A percentile compares a stretch with the other conserved stretches of the same genome.
These are phyloP conservation scores for Drosophila peninsularis DNA, from an alignment of 2,888 invertebrate species.

Conservation along the genomic window DNA sequence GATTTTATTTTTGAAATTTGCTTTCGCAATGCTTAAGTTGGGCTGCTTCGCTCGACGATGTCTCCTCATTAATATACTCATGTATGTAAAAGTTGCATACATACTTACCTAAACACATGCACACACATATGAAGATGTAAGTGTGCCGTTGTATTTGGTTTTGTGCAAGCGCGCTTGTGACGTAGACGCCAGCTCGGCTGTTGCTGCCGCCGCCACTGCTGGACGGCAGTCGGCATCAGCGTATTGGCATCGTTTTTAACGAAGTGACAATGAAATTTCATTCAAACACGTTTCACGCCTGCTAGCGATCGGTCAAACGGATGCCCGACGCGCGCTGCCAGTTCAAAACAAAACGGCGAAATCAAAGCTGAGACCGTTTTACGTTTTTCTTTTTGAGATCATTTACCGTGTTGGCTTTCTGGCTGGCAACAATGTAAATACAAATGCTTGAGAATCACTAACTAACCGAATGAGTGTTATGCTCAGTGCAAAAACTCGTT, in stretches of 20 bases:
- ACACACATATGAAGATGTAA: background rate
- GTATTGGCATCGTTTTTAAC: constrained; percentile 53
- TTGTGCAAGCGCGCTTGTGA: constrained; percentile 63
- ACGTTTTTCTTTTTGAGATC: constrained; percentile 23
- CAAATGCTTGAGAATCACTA: constrained; percentile 8
- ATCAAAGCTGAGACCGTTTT: constrained; percentile 36
- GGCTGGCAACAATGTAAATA: constrained; percentile 44
- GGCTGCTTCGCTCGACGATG: constrained; percentile 54
- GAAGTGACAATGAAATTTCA: constrained; percentile 73
- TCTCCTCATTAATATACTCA: constrained; percentile 73
- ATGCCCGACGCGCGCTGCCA: constrained; percentile 33
- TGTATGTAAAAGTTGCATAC: constrained; percentile 30
- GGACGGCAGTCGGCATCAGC: constrained; percentile 34
- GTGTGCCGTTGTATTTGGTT: constrained; percentile 23
- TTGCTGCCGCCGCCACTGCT: constrained; percentile 30
- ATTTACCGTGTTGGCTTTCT: constrained; percentile 18
- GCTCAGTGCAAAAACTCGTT: constrained; percentile 22
- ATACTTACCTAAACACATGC: constrained; percentile 9
- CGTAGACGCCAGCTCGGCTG: constrained; percentile 57
- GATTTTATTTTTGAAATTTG: constrained; percentile 69
- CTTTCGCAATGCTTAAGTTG: constrained; percentile 70
- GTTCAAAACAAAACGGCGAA: constrained; percentile 39
- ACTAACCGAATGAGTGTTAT: constrained; percentile 31
- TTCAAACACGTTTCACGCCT: constrained; percentile 81
- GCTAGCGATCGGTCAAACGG: constrained; percentile 69